phyloP scores from a whole-genome alignment of 2,888 invertebrate genomes.

The Selenia dentaria region DNA sequence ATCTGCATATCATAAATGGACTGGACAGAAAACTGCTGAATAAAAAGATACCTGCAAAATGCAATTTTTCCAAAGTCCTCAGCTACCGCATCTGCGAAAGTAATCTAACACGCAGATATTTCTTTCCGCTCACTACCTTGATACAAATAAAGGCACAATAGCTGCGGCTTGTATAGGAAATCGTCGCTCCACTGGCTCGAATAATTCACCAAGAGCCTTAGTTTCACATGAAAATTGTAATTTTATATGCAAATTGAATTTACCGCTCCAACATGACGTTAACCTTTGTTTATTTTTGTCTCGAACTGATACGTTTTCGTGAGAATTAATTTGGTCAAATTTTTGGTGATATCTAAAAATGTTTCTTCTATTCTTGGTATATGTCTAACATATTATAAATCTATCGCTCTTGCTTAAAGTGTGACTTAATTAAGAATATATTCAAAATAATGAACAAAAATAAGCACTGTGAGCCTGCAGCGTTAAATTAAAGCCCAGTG shows the following conservation, averaged over 20 bases:
- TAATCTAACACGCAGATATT: slow-evolving; percentile 58
- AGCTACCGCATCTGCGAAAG: slow-evolving; percentile 33
- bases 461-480: no score
- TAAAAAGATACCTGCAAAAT: no score
- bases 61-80: no score
- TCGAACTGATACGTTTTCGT: slow-evolving; percentile 16
- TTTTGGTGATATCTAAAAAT: slow-evolving; percentile 1
- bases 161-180: slow-evolving; percentile 75
- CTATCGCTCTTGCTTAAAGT: no score
- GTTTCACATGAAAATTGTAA: slow-evolving; percentile 78
- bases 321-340: slow-evolving; percentile 24
- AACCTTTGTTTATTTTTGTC: slow-evolving; percentile 47
- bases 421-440: no score
- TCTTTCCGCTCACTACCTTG: slow-evolving; percentile 70
- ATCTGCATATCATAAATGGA: no score
- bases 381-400: no score
- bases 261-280: slow-evolving; percentile 55
- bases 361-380: no score
- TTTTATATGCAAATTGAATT: slow-evolving; percentile 77
- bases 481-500: no score
- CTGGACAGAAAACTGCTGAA: no score
- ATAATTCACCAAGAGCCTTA: slow-evolving; percentile 75
- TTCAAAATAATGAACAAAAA: no score
- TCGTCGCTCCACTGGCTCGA: slow-evolving; percentile 78
- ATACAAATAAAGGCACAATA: slow-evolving; percentile 76